A percentile compares a stretch with the other conserved stretches of the same genome.
Conservation (phyloP, 2,888 invertebrate species). For the Patella caerulea region DNA sequence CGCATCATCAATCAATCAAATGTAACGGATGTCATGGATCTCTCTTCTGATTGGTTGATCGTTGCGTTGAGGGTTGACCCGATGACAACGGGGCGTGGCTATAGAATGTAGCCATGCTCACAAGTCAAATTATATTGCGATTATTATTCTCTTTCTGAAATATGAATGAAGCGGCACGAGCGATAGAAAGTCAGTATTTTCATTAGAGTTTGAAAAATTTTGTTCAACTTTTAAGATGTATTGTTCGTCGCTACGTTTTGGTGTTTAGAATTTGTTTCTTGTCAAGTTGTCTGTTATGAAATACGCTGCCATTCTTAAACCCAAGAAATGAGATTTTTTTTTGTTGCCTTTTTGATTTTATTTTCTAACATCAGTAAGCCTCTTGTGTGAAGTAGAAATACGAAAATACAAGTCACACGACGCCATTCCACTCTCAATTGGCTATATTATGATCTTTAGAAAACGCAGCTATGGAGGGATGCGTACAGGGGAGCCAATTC, state of each 20-base stretch:
- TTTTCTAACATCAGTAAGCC: too few species aligned
- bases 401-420: too few species aligned
- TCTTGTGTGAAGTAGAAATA: too few species aligned
- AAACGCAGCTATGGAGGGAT: too few species aligned
- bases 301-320: too few species aligned
- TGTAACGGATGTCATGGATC: neutral
- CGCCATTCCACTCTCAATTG: too few species aligned
- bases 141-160: slow-evolving; percentile 1
- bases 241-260: neutral
- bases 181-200: neutral
- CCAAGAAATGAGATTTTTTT: too few species aligned
- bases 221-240: neutral
- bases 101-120: neutral
- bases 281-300: too few species aligned
- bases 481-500: too few species aligned
- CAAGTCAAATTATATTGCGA: neutral
- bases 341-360: too few species aligned
- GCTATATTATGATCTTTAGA: too few species aligned
- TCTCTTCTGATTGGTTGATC: neutral
- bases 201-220: neutral
- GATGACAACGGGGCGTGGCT: neutral
- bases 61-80: neutral
- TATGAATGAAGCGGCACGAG: slow-evolving; percentile 10
- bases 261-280: neutral
- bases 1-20: slow-evolving; percentile 10